Percentiles rank a stretch among this genome's conserved stretches.
Evolutionary conservation across 1,140 invertebrate genomes (phyloP).

Genomic region (Tetramorium simillimum): DNA sequence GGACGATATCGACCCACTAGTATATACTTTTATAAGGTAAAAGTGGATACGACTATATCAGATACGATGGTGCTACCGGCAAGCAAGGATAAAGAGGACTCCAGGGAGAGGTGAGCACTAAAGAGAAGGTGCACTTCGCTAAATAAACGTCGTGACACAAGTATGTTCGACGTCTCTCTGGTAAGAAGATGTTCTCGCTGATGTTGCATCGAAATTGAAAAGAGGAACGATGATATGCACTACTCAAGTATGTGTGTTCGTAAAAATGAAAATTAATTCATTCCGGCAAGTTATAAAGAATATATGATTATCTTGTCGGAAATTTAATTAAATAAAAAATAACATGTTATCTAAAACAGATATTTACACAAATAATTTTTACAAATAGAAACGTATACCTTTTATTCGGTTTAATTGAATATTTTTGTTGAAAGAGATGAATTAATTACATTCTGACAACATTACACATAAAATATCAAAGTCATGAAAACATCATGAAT

Average conservation of each 20-base stretch:
- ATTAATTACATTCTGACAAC: slow-evolving; percentile 23
- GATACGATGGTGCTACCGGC: slow-evolving; percentile 36
- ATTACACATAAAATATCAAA: slow-evolving; percentile 22
- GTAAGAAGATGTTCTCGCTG: slow-evolving; percentile 8
- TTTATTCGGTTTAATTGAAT: not conserved
- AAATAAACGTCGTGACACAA: slow-evolving; percentile 62
- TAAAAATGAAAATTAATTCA: not conserved
- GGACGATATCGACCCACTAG: slow-evolving; percentile 45
- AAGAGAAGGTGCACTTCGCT: slow-evolving; percentile 68
- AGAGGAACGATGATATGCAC: not conserved
- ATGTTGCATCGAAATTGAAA: slow-evolving; percentile 31
- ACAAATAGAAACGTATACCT: not conserved
- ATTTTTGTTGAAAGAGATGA: not conserved
- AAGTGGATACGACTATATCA: slow-evolving; percentile 58
- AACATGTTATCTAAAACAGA: not conserved
- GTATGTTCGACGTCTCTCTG: slow-evolving; percentile 41
- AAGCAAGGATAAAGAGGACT: slow-evolving; percentile 57
- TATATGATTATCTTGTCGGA: not conserved
- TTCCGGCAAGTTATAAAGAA: not conserved
- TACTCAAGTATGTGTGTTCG: not conserved
- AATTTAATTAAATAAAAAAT: not conserved
- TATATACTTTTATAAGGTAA: slow-evolving; percentile 61
- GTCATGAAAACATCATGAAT: slow-evolving; percentile 34
- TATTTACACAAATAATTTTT: not conserved
- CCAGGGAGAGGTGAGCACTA: slow-evolving; percentile 42